Conservation (phyloP, 2,888 invertebrate genomes). For the Strigamia crassipes region DNA sequence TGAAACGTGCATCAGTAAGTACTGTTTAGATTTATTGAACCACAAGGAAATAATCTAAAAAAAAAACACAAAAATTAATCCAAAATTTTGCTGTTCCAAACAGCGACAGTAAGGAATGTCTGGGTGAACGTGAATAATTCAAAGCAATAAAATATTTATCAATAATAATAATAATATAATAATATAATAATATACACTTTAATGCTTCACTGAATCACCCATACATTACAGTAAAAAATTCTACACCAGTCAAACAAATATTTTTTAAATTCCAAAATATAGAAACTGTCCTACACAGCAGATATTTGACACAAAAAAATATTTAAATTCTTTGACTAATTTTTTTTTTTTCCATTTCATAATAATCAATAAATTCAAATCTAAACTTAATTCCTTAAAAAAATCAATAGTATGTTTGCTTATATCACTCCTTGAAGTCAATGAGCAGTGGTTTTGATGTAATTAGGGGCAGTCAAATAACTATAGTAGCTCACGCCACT, state of each 20-base stretch:
- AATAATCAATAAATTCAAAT: not conserved
- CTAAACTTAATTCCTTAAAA: not conserved
- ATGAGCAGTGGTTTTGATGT: slow-evolving; percentile 45
- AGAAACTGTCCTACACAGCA: slow-evolving; percentile 46
- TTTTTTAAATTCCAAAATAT: slow-evolving; percentile 33
- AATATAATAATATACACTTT: not conserved
- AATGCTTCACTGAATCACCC: slow-evolving; percentile 6
- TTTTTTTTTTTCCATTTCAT: not conserved
- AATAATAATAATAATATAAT: not conserved
- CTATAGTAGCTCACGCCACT: slow-evolving; percentile 47
- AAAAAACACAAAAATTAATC: slow-evolving; percentile 45
- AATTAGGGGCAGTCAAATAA: slow-evolving; percentile 47
- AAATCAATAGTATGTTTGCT: not conserved
- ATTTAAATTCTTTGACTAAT: slow-evolving; percentile 27
- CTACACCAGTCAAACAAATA: slow-evolving; percentile 14
- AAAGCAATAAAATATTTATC: slow-evolving; percentile 10
- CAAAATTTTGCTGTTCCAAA: slow-evolving; percentile 13
- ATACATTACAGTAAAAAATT: slow-evolving; percentile 26
- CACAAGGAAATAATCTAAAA: slow-evolving; percentile 41
- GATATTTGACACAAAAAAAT: slow-evolving; percentile 33
- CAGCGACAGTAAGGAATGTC: slow-evolving; percentile 33
- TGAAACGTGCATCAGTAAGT: slow-evolving; percentile 28
- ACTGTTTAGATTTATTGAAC: slow-evolving; percentile 45
- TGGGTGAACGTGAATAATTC: slow-evolving; percentile 31
- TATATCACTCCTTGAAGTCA: slow-evolving; percentile 45